Percentiles rank a stretch among this genome's conserved stretches.
phyloP scores from a whole-genome alignment of 1,140 invertebrate genomes.

The Dryas iulia region DNA sequence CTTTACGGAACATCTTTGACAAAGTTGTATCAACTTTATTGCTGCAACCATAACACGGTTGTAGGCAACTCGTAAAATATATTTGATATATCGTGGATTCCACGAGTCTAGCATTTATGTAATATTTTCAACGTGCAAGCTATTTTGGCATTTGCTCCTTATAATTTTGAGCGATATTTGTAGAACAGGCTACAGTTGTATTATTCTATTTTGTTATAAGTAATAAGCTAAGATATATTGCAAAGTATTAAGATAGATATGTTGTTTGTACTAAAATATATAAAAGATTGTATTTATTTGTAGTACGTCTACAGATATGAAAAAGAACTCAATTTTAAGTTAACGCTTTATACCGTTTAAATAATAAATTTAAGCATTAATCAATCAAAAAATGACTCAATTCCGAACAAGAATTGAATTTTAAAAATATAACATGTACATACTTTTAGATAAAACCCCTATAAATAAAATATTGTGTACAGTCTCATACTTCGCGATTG shows the following conservation, averaged over 20 bases:
- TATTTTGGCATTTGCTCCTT: background rate
- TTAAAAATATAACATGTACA: no score
- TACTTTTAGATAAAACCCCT: no score
- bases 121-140: constrained; percentile 11
- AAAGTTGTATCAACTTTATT: constrained; percentile 18
- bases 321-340: no score
- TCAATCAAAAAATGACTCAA: no score
- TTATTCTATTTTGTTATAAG: background rate
- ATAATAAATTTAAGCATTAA: no score
- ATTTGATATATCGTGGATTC: constrained; percentile 26
- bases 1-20: background rate
- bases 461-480: no score
- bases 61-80: constrained; percentile 26
- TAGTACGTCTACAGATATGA: no score
- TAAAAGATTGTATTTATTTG: background rate
- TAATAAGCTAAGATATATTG: constrained; percentile 4
- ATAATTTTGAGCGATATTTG: constrained; percentile 4
- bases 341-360: no score
- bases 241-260: background rate
- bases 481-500: no score
- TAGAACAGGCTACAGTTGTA: background rate
- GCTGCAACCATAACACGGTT: constrained; percentile 9
- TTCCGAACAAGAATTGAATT: no score
- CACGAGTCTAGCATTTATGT: constrained; percentile 15
- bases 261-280: background rate